A percentile compares a stretch with the other conserved stretches of the same genome.
Evolutionary conservation across 1,140 invertebrate genomes (phyloP).

Genomic region (Polypedilum pembai): DNA sequence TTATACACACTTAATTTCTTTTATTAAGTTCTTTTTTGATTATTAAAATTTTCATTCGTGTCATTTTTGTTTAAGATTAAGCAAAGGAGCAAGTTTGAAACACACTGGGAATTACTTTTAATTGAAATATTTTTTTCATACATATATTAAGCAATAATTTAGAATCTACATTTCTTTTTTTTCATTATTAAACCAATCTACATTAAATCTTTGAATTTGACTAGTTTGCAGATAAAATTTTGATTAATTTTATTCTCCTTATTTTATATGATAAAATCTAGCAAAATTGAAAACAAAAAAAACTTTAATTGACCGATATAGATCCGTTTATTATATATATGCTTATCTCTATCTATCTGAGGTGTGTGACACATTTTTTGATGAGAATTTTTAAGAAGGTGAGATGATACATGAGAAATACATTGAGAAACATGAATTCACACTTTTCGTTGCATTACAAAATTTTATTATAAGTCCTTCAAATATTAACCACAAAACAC

Average conservation of each 20-base stretch:
- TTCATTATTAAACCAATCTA: too few relatives aligned
- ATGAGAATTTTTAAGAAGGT: background rate
- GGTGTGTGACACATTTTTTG: slow-evolving; percentile 29
- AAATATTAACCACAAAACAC: background rate
- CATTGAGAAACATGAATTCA: slow-evolving; percentile 44
- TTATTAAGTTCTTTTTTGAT: background rate
- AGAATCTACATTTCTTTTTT: too few relatives aligned
- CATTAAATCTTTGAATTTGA: too few relatives aligned
- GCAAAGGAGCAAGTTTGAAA: background rate
- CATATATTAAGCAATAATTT: too few relatives aligned
- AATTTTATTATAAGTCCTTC: background rate
- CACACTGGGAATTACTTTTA: background rate
- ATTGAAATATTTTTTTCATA: too few relatives aligned
- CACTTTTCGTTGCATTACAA: background rate
- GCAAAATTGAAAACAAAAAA: background rate
- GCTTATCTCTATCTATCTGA: background rate
- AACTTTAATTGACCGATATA: background rate
- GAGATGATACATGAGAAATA: slow-evolving; percentile 38
- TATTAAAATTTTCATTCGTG: background rate
- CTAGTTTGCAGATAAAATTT: too few relatives aligned
- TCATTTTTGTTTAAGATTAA: background rate
- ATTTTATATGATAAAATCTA: background rate
- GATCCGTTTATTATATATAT: background rate
- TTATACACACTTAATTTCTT: background rate
- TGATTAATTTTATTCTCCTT: background rate